Conservation (phyloP, 1,140 invertebrate species). For the Thereuonema tuberculata region DNA sequence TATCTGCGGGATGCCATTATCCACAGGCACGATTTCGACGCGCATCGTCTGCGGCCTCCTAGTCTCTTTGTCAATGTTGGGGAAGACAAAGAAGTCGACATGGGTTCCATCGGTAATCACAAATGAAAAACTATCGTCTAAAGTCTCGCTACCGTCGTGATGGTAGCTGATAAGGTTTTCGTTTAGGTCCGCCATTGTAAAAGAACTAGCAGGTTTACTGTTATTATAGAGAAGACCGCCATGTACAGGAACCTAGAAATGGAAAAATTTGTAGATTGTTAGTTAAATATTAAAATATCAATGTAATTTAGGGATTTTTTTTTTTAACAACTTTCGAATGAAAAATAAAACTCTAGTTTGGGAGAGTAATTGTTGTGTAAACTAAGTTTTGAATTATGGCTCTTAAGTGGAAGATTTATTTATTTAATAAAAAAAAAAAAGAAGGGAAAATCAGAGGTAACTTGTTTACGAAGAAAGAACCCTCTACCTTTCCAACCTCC, state of each 20-base stretch:
- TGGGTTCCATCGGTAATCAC: constrained; percentile 29
- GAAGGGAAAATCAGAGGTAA: no score
- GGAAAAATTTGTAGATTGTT: no score
- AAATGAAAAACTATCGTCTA: constrained; percentile 28
- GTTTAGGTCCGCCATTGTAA: constrained; percentile 29
- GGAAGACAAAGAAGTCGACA: constrained; percentile 30
- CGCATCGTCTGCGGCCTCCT: constrained; percentile 26
- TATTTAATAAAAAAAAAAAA: no score
- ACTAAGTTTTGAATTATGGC: no score
- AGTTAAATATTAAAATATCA: no score
- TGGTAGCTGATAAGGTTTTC: constrained; percentile 30
- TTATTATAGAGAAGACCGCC: constrained; percentile 29
- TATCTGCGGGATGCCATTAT: constrained; percentile 29
- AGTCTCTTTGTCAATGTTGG: constrained; percentile 23
- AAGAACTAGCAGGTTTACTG: constrained; percentile 23
- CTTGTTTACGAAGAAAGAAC: no score
- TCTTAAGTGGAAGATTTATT: no score
- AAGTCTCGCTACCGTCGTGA: constrained; percentile 31
- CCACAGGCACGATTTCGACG: constrained; percentile 31
- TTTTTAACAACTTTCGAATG: no score
- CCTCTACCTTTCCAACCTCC: no score
- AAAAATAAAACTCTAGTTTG: no score
- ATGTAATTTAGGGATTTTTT: no score
- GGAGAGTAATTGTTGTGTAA: no score
- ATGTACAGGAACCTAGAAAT: constrained; percentile 27